Evolutionary conservation across 2,113 vertebrate species (phyloP), one percentile per base, ranked within the genome.

Genomic region (Lethenteron reissneri): DNA sequence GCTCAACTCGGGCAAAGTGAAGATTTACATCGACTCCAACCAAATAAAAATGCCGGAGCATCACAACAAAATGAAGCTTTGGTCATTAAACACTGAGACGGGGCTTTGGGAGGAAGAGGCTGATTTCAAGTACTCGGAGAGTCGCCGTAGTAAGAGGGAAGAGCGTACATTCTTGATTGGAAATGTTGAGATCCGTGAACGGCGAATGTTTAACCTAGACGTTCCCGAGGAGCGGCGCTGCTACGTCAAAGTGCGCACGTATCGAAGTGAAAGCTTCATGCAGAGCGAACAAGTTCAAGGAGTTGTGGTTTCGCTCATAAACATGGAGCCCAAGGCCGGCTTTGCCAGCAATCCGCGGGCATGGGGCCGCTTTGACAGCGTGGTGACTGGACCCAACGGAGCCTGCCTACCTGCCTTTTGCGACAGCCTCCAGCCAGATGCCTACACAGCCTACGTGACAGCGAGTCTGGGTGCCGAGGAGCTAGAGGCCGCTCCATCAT

Each of bases 361-460:
- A 0, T 97, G 94, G 94, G 94, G 94, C 1, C 87, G 92, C 25
- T 97, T 97, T 59, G 94, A 97, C 81, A 97, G 91, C n/a, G 87
- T 85, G 2, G 83, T 97, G 76, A 95, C 92, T 0, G 92, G 91
- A 1, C 74, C 80, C n/a, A 95, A 92, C 1, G 94, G 94, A 0
- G 92, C 88, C 71, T 97, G 94, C 75, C 80, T 97, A 69, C 94
- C 94, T 0, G 90, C 94, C 15, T 97, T 97, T 78, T 97, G 94
- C 2, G 91, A 97, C 1, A 76, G 75, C 1, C 82, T 75, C 58
- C 81, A 76, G 56, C 79, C 86, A 0, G 88, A 95, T 1, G 91
- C 92, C 57, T 97, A 97, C 81, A 83, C 88, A 0, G 94, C 92
- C 0, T 85, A 92, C 1, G 76, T 97, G 21, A 95, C 88, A 0